Conservation (phyloP, 2,797 vertebrate genomes). For the Crax fasciolata region DNA sequence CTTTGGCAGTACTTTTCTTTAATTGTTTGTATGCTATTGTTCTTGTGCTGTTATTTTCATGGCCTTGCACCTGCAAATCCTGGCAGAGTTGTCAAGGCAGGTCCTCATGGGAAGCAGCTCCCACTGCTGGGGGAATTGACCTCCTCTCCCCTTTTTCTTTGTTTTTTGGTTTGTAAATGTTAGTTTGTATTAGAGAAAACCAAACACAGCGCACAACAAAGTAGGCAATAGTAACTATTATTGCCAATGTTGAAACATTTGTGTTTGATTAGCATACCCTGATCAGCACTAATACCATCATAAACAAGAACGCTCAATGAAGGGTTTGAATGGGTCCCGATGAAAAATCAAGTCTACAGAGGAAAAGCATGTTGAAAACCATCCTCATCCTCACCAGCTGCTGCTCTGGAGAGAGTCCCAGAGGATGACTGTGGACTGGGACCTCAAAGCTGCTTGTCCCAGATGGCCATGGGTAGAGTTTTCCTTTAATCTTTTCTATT, state of each 20-base stretch:
- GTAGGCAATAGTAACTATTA: neutral
- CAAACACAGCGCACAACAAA: neutral
- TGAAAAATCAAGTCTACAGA: neutral
- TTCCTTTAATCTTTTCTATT: neutral
- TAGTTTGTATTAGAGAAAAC: neutral
- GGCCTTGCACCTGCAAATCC: conserved; percentile 68
- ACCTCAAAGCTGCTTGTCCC: neutral
- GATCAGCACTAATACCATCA: neutral
- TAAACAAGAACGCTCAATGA: neutral
- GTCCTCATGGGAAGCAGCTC: conserved; percentile 37
- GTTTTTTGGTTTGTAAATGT: conserved; percentile 14
- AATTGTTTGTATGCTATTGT: conserved; percentile 50
- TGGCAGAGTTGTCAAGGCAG: neutral
- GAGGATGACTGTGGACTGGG: neutral
- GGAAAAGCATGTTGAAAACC: neutral
- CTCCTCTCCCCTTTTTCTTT: conserved; percentile 11
- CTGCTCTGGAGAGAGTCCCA: neutral
- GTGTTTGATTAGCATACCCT: neutral
- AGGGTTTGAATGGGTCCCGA: neutral
- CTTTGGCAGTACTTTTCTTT: conserved; percentile 42
- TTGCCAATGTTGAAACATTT: neutral
- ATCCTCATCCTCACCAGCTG: neutral
- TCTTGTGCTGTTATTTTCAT: conserved; percentile 64
- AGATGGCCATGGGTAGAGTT: neutral
- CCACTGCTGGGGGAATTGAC: conserved; percentile 18